Percentiles rank a stretch among this genome's conserved stretches.
These are phyloP conservation scores for Colinus virginianus DNA, from an alignment of 2,113 vertebrate species.

Conservation along the genomic window DNA sequence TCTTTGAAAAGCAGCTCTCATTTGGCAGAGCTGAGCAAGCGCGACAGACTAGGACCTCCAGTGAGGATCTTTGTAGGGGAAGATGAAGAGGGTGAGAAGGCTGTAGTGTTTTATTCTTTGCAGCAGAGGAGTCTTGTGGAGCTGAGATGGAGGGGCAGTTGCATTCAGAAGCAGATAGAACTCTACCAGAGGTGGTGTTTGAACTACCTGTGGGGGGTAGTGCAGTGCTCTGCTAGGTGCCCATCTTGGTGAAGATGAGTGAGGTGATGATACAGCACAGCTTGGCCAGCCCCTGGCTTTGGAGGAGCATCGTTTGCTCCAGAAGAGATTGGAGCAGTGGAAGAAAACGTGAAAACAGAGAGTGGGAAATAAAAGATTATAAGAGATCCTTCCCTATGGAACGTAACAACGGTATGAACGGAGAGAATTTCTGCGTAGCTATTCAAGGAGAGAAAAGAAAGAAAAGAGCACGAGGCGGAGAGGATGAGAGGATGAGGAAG, in stretches of 20 bases:
- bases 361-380: not conserved
- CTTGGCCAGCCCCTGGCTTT: not conserved
- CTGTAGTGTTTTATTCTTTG: conserved; percentile 24
- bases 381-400: not conserved
- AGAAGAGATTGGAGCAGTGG: not conserved
- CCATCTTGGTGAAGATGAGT: not conserved
- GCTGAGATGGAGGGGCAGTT: not conserved
- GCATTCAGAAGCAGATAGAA: not conserved
- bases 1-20: not conserved
- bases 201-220: not conserved
- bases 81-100: not conserved
- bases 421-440: not conserved
- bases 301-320: not conserved
- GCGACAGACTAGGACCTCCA: not conserved
- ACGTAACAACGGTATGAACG: not conserved
- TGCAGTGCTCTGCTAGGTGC: not conserved
- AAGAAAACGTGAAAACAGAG: not conserved
- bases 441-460: not conserved
- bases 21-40: conserved; percentile 4
- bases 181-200: not conserved
- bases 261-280: not conserved
- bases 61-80: not conserved
- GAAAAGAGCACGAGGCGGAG: not conserved
- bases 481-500: conserved; percentile 23
- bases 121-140: not conserved